These are phyloP conservation scores for Acanthisitta chloris DNA, from an alignment of 2,113 vertebrate species.

Conservation along the genomic window DNA sequence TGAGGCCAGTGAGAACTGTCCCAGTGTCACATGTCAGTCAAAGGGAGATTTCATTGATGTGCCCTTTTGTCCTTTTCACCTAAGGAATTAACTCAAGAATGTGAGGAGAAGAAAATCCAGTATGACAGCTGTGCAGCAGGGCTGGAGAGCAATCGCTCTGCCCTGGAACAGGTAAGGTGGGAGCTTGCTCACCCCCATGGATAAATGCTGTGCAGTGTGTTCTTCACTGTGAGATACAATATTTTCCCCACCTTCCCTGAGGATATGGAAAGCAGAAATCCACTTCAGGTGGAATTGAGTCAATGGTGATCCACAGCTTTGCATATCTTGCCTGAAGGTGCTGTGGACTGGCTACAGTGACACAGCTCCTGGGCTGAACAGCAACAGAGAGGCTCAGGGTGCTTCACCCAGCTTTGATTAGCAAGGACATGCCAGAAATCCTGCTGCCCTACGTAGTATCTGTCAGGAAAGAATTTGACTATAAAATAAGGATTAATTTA, in stretches of 20 bases:
- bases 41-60: constrained; percentile 33
- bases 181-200: neutral
- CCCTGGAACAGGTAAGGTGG: constrained; percentile 88
- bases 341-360: neutral
- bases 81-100: constrained; percentile 89
- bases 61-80: constrained; percentile 47
- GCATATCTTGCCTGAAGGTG: neutral
- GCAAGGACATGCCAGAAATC: neutral
- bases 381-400: neutral
- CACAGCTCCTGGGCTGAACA: neutral
- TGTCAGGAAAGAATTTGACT: neutral
- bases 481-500: neutral
- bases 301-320: neutral
- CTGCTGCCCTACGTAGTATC: neutral
- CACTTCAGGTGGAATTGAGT: neutral
- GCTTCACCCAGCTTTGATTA: neutral
- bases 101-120: constrained; percentile 89
- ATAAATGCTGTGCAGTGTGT: neutral
- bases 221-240: accelerated
- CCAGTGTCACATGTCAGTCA: constrained; percentile 14
- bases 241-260: neutral
- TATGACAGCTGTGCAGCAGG: constrained; percentile 94
- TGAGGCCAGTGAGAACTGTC: constrained; percentile 39
- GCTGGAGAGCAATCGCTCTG: constrained; percentile 90
- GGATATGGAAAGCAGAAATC: neutral